Evolutionary conservation across 2,113 vertebrate species (phyloP).

Genomic region (Sorex araneus): DNA sequence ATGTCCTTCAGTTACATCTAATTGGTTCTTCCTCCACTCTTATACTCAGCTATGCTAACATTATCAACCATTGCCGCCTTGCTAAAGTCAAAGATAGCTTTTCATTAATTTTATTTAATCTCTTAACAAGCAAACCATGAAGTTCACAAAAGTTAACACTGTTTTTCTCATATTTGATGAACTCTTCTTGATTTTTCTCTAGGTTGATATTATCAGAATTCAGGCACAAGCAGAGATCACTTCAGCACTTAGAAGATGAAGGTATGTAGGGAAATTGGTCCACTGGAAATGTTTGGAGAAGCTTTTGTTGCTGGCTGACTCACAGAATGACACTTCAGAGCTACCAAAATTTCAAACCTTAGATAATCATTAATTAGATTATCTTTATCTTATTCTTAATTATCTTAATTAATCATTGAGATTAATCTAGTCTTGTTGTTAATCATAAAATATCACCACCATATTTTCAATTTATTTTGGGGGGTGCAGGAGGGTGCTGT

Average conservation of each 20-base stretch:
- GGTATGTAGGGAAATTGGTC: background rate
- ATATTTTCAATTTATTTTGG: no score
- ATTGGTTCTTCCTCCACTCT: background rate
- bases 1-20: background rate
- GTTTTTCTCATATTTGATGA: background rate
- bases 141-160: background rate
- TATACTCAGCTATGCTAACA: background rate
- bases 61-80: background rate
- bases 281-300: background rate
- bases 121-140: background rate
- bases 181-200: background rate
- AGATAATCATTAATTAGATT: background rate
- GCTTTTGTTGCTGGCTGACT: background rate
- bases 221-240: background rate
- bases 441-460: background rate
- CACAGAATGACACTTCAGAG: background rate
- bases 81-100: background rate
- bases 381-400: no score
- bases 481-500: no score
- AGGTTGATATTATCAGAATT: background rate
- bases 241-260: background rate
- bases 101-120: background rate
- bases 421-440: background rate
- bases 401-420: no score
- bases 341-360: constrained; percentile 2